Evolutionary conservation across 53 echinoderm and acorn worm species (phyloP), one percentile per base, ranked within the genome.

Genomic region (Mesocentrotus franciscanus): DNA sequence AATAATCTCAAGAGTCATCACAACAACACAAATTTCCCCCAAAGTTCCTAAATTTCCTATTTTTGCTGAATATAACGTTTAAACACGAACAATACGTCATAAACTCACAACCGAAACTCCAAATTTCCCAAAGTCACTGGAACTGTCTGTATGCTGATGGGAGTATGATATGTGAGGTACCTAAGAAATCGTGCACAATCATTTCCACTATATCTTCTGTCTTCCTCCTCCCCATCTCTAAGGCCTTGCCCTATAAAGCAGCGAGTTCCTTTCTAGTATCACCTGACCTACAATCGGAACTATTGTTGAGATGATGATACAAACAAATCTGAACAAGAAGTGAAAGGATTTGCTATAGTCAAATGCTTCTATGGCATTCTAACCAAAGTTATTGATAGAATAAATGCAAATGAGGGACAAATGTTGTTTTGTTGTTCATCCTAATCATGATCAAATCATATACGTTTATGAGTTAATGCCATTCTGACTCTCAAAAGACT

Each of bases 141-240:
- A 58, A n/a, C 34, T 58, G n/a, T 87, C 14, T 87, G 87, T n/a
- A 58, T 58, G 58, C 58, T 87, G 87, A 87, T 87, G 29, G 7
- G 3, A 26, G 27, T 4, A 87, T 87, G 13, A 57, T 81, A 81
- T 58, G 14, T 58, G 57, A 87, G 57, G 58, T 27, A 87, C 56
- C 27, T n/a, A 87, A 16, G 56, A 87, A 74, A 87, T 87, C 27
- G 4, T 10, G 87, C 87, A 57, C 12, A 87, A 87, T 87, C 87
- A 87, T 87, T 87, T 87, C 87, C 87, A 87, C 87, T 7, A 87
- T 87, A 57, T 87, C 87, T 87, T 27, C 4, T 87, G 58, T 87
- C 29, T 57, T 87, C 58, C 84, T 55, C 84, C 84, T 55, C 29
- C 42, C 22, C 87, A 56, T 87, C 87, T 87, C 58, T n/a, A 9